Evolutionary conservation across 2,888 invertebrate species (phyloP).

Genomic region (Busseola fusca): DNA sequence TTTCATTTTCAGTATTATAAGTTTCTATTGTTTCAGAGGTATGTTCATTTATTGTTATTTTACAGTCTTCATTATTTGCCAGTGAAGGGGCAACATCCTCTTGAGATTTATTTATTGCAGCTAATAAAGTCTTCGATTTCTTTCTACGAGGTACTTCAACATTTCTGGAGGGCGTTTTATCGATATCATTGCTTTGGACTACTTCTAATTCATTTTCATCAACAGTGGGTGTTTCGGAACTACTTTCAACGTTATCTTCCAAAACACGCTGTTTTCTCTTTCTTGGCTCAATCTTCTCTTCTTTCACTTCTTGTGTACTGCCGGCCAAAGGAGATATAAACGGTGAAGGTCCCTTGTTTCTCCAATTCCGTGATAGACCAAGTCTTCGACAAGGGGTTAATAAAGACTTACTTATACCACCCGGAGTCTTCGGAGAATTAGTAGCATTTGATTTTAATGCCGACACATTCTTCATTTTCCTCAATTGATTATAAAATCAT

Average conservation of each 20-base stretch:
- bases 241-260: constrained; percentile 57
- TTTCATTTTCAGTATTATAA: constrained; percentile 7
- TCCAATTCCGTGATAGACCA: constrained; percentile 86
- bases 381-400: constrained; percentile 88
- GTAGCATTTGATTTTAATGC: constrained; percentile 68
- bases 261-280: constrained; percentile 70
- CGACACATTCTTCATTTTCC: constrained; percentile 74
- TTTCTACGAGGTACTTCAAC: constrained; percentile 72
- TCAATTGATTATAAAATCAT: constrained; percentile 7
- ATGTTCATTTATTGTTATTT: constrained; percentile 27
- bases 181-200: constrained; percentile 40
- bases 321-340: constrained; percentile 80
- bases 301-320: constrained; percentile 55
- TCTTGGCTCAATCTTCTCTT: constrained; percentile 64
- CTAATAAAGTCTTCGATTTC: constrained; percentile 73
- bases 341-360: constrained; percentile 77
- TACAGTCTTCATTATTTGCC: constrained; percentile 11
- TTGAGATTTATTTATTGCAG: constrained; percentile 57
- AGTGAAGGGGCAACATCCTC: constrained; percentile 41
- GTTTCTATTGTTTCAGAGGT: constrained; percentile 2
- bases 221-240: constrained; percentile 24
- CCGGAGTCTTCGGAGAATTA: constrained; percentile 84
- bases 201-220: constrained; percentile 24
- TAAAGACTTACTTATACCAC: constrained; percentile 86
- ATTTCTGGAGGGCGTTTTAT: constrained; percentile 72